Percentiles rank a stretch among this genome's conserved stretches.
These are phyloP conservation scores for Apeira syringaria DNA, from an alignment of 2,888 invertebrate species.

Conservation along the genomic window DNA sequence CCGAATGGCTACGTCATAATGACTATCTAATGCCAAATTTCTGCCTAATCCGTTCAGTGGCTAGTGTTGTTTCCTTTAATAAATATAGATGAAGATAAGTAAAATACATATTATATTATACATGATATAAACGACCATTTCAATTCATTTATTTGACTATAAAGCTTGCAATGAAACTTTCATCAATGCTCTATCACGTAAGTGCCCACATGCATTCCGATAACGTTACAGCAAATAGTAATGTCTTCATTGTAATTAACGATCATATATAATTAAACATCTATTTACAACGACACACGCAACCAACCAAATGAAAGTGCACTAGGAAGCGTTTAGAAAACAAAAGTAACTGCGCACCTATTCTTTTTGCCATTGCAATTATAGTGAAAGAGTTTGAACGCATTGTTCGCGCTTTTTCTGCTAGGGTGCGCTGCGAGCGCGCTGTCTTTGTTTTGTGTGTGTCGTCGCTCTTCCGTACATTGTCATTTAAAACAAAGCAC, in stretches of 20 bases:
- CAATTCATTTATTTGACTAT: too few species aligned
- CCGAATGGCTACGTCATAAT: too few species aligned
- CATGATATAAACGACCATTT: too few species aligned
- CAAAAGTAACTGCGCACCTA: constrained; percentile 51
- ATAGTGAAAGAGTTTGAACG: constrained; percentile 64
- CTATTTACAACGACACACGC: constrained; percentile 26
- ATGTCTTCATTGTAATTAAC: constrained; percentile 10
- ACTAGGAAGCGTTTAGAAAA: constrained; percentile 70
- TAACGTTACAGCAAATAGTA: too few species aligned
- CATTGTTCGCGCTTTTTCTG: constrained; percentile 62
- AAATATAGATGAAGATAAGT: too few species aligned
- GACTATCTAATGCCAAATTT: too few species aligned
- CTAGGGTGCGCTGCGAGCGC: constrained; percentile 31
- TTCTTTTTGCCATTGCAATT: constrained; percentile 60
- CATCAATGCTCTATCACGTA: too few species aligned
- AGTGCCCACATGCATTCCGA: too few species aligned
- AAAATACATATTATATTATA: too few species aligned
- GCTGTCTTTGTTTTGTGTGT: constrained; percentile 44
- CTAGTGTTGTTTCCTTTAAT: too few species aligned
- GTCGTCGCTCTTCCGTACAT: constrained; percentile 72
- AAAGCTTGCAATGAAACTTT: too few species aligned
- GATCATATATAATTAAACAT: constrained; percentile 18
- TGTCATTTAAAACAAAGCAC: constrained; percentile 45
- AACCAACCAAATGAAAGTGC: constrained; percentile 49
- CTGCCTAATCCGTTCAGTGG: too few species aligned